Percentiles rank a stretch among this genome's conserved stretches.
Conservation (phyloP, 2,113 vertebrate species). For the Esox niger region DNA sequence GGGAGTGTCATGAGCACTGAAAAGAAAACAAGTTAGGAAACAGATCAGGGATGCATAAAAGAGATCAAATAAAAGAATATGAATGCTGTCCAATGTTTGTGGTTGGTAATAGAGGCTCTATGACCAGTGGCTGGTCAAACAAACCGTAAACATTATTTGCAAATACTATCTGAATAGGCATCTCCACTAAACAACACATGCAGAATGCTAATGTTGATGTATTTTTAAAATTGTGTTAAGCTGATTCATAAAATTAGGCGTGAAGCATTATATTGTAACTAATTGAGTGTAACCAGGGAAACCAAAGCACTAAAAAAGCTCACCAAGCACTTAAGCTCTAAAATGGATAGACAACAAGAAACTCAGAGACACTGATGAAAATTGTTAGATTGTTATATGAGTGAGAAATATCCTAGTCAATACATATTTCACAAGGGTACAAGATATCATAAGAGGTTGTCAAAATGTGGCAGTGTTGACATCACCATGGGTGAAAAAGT, state of each 20-base stretch:
- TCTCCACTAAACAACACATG: too few relatives aligned
- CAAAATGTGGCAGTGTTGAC: neutral
- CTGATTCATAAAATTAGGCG: too few relatives aligned
- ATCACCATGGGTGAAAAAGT: too few relatives aligned
- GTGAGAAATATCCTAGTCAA: neutral
- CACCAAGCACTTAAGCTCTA: too few relatives aligned
- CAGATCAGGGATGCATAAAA: neutral
- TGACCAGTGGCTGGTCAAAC: neutral
- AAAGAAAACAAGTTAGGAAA: constrained; percentile 17
- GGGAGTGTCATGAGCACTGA: neutral
- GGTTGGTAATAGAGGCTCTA: neutral
- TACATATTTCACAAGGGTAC: neutral
- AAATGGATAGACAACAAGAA: too few relatives aligned
- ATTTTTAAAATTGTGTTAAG: too few relatives aligned
- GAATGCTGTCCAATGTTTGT: neutral
- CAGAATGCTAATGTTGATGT: too few relatives aligned
- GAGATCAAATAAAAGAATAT: constrained; percentile 3
- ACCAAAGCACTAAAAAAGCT: too few relatives aligned
- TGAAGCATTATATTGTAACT: too few relatives aligned
- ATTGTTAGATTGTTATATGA: neutral
- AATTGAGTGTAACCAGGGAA: too few relatives aligned
- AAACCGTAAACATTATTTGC: neutral
- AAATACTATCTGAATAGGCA: neutral
- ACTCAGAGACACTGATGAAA: neutral
- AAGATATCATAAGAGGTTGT: too few relatives aligned